phyloP scores from a whole-genome alignment of 2,888 invertebrate species.

The Plebejus anna region DNA sequence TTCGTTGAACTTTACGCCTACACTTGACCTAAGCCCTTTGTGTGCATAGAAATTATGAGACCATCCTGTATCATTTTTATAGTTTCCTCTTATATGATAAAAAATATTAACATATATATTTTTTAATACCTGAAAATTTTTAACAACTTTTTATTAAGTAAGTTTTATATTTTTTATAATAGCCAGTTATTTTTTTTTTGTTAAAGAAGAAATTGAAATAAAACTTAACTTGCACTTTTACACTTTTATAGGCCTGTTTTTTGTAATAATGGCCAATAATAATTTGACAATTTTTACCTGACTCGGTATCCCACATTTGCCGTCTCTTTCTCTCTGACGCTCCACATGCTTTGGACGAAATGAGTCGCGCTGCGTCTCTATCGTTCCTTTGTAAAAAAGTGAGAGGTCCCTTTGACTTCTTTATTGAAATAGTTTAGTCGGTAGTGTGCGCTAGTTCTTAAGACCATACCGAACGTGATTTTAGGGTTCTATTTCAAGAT shows the following conservation, averaged over 20 bases:
- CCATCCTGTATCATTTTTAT: slow-evolving; percentile 5
- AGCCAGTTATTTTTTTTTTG: neutral
- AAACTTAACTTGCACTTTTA: neutral
- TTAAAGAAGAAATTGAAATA: neutral
- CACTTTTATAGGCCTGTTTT: neutral
- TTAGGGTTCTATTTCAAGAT: slow-evolving; percentile 25
- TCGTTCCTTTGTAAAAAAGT: slow-evolving; percentile 23
- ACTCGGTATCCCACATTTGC: slow-evolving; percentile 13
- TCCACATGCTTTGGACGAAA: slow-evolving; percentile 14
- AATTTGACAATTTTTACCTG: slow-evolving; percentile 15
- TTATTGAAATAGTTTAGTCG: slow-evolving; percentile 28
- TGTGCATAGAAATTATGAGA: slow-evolving; percentile 29
- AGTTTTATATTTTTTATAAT: no score
- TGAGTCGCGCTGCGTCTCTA: slow-evolving; percentile 25
- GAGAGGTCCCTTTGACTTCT: slow-evolving; percentile 27
- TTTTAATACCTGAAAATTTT: neutral
- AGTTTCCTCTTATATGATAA: neutral
- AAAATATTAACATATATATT: neutral
- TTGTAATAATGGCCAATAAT: neutral
- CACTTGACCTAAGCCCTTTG: slow-evolving; percentile 40
- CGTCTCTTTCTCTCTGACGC: slow-evolving; percentile 24
- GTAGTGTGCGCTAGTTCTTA: slow-evolving; percentile 28
- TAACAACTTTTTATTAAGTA: neutral
- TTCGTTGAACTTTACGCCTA: slow-evolving; percentile 33
- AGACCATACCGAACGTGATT: slow-evolving; percentile 9